Evolutionary conservation across 2,888 invertebrate genomes (phyloP), one percentile per base, ranked within the genome.

Genomic region (Hirudinaria manillensis): DNA sequence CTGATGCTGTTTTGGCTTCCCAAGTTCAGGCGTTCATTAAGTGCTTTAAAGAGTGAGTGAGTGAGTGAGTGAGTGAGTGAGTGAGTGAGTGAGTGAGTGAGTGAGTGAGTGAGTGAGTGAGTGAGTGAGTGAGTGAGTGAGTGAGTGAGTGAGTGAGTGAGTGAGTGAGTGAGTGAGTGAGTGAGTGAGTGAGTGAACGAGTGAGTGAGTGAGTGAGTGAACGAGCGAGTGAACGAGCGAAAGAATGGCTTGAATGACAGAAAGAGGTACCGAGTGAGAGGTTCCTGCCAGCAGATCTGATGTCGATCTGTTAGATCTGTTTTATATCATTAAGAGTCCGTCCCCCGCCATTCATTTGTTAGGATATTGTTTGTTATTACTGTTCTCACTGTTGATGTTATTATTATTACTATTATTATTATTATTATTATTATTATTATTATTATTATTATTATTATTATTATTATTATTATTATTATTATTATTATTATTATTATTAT

Each of bases 111-210:
- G 61, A 61, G 61, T 61, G 6, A 61, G 24, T 61, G 61, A 61
- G 24, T 61, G 61, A 68, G 36, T 68, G 68, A 68, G 36, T 68
- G 68, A 68, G 68, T 68, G 68, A 68, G 36, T 34, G 36, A 34
- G 68, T 61, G 61, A 61, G 36, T 68, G 32, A 68, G 68, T 34
- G 32, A 34, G 36, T 68, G 68, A 68, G 68, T 68, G 68, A 68
- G 36, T 32, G 68, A 68, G 68, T 68, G 68, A 68, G 36, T 36
- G 36, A 68, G 68, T 68, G 34, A 61, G 61, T 61, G 61, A 61
- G 61, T 61, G 61, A 61, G 61, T 61, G 61, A 61, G 61, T 61
- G 61, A 61, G 61, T 61, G 61, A 61, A n/a, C n/a, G 61, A 61
- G 61, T 61, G 61, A 61, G 61, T 61, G 61, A 7, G 7, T 61